phyloP scores from a whole-genome alignment of 1,140 invertebrate species.

The Octopus sinensis region DNA sequence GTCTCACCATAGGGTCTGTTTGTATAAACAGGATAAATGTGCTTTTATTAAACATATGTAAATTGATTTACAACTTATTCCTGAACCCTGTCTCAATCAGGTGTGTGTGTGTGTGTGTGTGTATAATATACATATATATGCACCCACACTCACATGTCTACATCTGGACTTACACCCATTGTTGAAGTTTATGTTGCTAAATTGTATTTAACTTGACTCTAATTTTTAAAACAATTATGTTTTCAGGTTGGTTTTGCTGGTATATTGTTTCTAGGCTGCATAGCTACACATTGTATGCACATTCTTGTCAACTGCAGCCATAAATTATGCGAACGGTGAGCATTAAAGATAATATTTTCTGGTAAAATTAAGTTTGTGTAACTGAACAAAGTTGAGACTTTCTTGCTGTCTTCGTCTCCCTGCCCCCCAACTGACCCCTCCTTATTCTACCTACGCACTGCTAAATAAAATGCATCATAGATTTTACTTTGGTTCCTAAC shows the following conservation, averaged over 20 bases:
- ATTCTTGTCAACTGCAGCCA: constrained; percentile 38
- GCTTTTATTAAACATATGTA: too few species aligned
- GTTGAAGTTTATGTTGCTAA: too few species aligned
- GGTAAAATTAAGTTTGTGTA: not conserved
- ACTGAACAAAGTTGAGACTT: not conserved
- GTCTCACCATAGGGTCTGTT: too few species aligned
- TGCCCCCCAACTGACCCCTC: not conserved
- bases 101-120: too few species aligned
- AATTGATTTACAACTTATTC: too few species aligned
- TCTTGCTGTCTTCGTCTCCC: not conserved
- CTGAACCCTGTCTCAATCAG: too few species aligned
- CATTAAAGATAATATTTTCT: not conserved
- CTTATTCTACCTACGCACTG: not conserved
- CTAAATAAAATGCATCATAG: not conserved
- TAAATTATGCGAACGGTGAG: constrained; percentile 35
- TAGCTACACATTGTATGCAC: constrained; percentile 49
- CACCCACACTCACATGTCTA: too few species aligned
- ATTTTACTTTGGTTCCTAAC: not conserved
- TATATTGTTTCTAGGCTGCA: constrained; percentile 37
- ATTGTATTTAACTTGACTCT: too few species aligned
- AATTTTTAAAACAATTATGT: too few species aligned
- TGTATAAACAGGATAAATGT: too few species aligned
- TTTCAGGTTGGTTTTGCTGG: constrained; percentile 40
- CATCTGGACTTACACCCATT: too few species aligned
- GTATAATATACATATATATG: too few species aligned